Evolutionary conservation across 2,797 vertebrate genomes (phyloP), one percentile per base, ranked within the genome.

Genomic region (Cichlasoma orientale): DNA sequence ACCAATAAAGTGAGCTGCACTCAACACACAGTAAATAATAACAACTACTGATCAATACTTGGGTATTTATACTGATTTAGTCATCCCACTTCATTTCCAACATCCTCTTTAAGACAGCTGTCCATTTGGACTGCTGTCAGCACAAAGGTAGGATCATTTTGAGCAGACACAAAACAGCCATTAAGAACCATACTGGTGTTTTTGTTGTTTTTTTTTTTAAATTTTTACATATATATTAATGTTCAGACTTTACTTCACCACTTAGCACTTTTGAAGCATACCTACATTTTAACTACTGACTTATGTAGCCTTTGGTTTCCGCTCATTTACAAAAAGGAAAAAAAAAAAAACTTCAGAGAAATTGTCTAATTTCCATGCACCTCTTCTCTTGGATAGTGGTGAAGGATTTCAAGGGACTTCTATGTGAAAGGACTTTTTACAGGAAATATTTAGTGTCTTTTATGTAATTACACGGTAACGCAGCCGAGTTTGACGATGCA

Each of bases 21-120:
- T 87, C 82, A 66, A 88, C 79, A 87, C 73, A 78, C 66, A 68
- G 71, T 79, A 82, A 80, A 85, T 80, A 74, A 72, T 78, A 82
- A 86, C 76, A 23, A 86, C 74, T 56, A 78, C 72, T 73, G 83
- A 83, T 86, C 79, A 92, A 93, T 86, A 91, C 89, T 90, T 66
- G 61, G 78, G 79, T 84, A 78, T 59, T 76, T 75, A 63, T 74
- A 83, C 87, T 68, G 78, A 53, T 80, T 57, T 21, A 29, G 78
- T 41, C 56, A 11, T 18, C 82, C 36, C 57, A 58, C 52, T 58
- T 63, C 63, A 90, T 63, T 91, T 80, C 31, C 31, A 33, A 33
- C 31, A 33, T 33, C 75, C 63, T 82, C 61, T 76, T 56, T 56
- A 18, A 25, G 33, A 80, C 84, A 72, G 78, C 74, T 54, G 75